phyloP scores from a whole-genome alignment of 30 jellyfish, hydroid and myxozoan genomes.

The Chironex yamaguchii region DNA sequence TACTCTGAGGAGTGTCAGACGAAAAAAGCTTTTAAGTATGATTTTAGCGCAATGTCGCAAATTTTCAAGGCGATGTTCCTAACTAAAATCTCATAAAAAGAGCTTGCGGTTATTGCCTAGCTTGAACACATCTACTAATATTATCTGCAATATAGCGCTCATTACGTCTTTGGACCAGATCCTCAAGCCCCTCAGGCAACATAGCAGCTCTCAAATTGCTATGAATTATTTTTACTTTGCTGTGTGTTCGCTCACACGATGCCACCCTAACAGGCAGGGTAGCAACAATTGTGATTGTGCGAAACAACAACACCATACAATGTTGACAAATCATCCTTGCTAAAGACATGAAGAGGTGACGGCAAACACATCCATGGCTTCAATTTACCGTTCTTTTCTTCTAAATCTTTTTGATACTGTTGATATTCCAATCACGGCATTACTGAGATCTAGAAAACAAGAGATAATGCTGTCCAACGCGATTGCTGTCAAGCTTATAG shows the following conservation, averaged over 20 bases:
- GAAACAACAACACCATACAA: slow-evolving; percentile 34
- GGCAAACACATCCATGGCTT: slow-evolving; percentile 61
- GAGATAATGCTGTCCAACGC: slow-evolving; percentile 52
- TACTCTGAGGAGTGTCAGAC: too few species aligned
- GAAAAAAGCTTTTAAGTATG: too few species aligned
- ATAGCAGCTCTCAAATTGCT: slow-evolving; percentile 55
- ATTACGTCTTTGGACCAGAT: slow-evolving; percentile 21
- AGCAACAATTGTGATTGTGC: slow-evolving; percentile 39
- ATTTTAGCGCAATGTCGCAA: too few species aligned
- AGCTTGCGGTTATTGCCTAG: slow-evolving; percentile 38
- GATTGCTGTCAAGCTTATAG: slow-evolving; percentile 20
- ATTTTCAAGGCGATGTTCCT: too few species aligned
- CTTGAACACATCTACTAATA: slow-evolving; percentile 9
- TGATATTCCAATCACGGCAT: slow-evolving; percentile 51
- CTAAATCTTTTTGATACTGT: too few species aligned
- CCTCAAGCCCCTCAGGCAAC: slow-evolving; percentile 43
- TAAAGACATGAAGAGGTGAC: slow-evolving; percentile 31
- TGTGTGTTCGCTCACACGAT: slow-evolving; percentile 62
- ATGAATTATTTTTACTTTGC: slow-evolving; percentile 48
- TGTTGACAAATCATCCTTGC: slow-evolving; percentile 25
- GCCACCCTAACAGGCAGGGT: slow-evolving; percentile 62
- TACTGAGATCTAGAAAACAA: slow-evolving; percentile 22
- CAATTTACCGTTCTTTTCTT: slow-evolving; percentile 38
- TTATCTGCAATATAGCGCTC: slow-evolving; percentile 37
- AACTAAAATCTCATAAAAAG: neutral